Percentiles rank a stretch among this genome's conserved stretches.
Evolutionary conservation across 1,140 invertebrate species (phyloP).

Genomic region (Philotrypesis tridentata): DNA sequence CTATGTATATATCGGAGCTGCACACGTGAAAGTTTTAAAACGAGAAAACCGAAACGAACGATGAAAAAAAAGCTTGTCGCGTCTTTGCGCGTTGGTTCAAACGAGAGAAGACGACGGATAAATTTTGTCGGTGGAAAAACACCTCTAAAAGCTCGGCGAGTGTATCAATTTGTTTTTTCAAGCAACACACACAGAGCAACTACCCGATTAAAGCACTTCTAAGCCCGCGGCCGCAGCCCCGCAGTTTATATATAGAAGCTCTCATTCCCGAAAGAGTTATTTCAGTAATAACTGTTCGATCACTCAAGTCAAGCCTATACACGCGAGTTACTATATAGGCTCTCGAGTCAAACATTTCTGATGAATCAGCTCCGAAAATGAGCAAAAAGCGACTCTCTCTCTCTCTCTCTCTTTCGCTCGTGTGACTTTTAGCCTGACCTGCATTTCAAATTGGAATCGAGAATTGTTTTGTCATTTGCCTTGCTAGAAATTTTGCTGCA

Average conservation of each 20-base stretch:
- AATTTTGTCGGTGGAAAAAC: neutral
- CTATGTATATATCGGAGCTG: too few relatives aligned
- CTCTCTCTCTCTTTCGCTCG: too few relatives aligned
- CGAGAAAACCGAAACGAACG: neutral
- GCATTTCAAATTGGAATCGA: too few relatives aligned
- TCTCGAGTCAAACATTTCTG: neutral
- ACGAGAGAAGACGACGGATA: neutral
- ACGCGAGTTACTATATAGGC: neutral
- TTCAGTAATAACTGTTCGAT: neutral
- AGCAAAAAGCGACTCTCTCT: too few relatives aligned
- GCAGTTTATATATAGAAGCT: neutral
- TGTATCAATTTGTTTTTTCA: neutral
- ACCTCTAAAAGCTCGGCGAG: neutral
- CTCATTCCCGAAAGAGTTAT: neutral
- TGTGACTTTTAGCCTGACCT: too few relatives aligned
- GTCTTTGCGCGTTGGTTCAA: too few relatives aligned
- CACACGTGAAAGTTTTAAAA: neutral
- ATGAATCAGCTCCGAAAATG: too few relatives aligned
- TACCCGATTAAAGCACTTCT: neutral
- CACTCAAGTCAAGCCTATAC: neutral
- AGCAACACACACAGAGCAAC: neutral
- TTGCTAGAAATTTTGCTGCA: too few relatives aligned
- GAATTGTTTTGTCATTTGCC: too few relatives aligned
- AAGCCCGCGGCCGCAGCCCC: neutral
- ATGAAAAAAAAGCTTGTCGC: neutral